These are phyloP conservation scores for Hemicentrotus pulcherrimus DNA, from an alignment of 35 echinoderm and acorn worm genomes.

Conservation along the genomic window DNA sequence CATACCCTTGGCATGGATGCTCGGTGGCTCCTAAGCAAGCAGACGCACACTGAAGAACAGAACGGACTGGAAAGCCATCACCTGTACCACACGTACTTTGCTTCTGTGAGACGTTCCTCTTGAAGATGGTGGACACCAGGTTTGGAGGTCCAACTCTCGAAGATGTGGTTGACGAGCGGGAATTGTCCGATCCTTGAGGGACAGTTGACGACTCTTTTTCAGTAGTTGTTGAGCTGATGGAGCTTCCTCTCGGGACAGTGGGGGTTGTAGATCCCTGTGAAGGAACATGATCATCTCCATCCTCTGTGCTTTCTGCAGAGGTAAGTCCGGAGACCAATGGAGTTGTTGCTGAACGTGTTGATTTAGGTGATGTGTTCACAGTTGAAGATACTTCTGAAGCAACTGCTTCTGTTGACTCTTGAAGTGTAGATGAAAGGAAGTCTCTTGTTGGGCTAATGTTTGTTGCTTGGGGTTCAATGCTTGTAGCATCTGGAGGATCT, in stretches of 20 bases:
- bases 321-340: background rate
- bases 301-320: background rate
- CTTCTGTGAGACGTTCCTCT: background rate
- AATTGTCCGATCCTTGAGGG: background rate
- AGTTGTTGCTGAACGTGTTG: no score
- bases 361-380: background rate
- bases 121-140: background rate
- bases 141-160: background rate
- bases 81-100: background rate
- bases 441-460: background rate
- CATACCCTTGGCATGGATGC: background rate
- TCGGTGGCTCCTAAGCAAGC: background rate
- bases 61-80: background rate
- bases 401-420: background rate
- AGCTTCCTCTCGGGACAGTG: background rate
- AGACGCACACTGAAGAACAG: background rate
- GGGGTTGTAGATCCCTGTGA: background rate
- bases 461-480: background rate
- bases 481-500: background rate
- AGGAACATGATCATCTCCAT: background rate
- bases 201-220: background rate
- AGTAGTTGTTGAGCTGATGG: background rate
- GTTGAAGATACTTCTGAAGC: background rate
- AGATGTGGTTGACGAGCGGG: background rate
- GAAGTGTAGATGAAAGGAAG: background rate